phyloP scores from a whole-genome alignment of 2,888 invertebrate genomes.

The Pantelozetes paolii region DNA sequence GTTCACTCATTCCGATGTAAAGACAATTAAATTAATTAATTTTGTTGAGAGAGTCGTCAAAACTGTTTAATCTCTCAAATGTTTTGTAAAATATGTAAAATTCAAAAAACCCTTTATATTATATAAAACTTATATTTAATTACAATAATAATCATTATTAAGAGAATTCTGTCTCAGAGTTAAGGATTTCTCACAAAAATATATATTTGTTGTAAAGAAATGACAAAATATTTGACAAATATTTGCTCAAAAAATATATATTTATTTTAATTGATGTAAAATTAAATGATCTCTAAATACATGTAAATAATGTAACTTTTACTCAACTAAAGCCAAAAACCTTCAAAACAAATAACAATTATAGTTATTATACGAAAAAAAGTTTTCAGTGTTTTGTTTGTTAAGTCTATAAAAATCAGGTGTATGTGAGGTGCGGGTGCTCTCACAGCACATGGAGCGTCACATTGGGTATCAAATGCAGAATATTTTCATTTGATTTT shows the following conservation, averaged over 20 bases:
- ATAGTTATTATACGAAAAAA: neutral
- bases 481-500: neutral
- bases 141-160: neutral
- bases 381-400: neutral
- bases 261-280: slow-evolving; percentile 26
- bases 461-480: neutral
- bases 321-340: neutral
- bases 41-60: neutral
- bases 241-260: slow-evolving; percentile 31
- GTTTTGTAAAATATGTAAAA: too few species aligned
- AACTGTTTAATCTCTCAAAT: too few species aligned
- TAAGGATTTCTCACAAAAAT: neutral
- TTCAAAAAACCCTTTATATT: too few species aligned
- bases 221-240: slow-evolving; percentile 14
- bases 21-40: neutral
- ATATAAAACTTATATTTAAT: neutral
- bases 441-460: slow-evolving; percentile 3
- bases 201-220: slow-evolving; percentile 21
- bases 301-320: slow-evolving; percentile 21
- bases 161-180: slow-evolving; percentile 1
- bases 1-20: neutral
- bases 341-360: slow-evolving; percentile 3
- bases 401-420: neutral
- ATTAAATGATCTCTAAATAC: slow-evolving; percentile 25
- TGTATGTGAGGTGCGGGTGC: neutral